These are phyloP conservation scores for Bradynema listronoti DNA, from an alignment of 1,140 invertebrate species.

Conservation along the genomic window DNA sequence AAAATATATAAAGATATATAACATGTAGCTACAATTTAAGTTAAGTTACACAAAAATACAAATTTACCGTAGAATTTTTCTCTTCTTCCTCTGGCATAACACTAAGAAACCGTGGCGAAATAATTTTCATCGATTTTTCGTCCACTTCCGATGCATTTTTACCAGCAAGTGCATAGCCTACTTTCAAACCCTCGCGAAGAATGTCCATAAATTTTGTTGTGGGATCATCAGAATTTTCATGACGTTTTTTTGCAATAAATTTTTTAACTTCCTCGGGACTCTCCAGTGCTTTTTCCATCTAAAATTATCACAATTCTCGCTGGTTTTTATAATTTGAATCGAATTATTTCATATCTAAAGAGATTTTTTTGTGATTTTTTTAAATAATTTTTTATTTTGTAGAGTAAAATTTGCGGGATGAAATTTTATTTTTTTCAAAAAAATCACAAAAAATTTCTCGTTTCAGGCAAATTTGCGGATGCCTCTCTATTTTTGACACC, in stretches of 20 bases:
- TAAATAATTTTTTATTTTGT: no score
- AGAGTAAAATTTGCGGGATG: no score
- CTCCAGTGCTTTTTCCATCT: neutral
- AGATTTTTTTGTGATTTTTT: no score
- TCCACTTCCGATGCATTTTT: constrained; percentile 40
- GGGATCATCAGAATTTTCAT: constrained; percentile 21
- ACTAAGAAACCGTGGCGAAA: constrained; percentile 31
- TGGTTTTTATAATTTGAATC: no score
- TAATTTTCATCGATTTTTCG: constrained; percentile 33
- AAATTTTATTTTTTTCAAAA: no score
- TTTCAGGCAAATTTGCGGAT: no score
- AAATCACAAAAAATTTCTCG: no score
- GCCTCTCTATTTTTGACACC: no score
- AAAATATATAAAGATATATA: neutral
- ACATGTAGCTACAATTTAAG: neutral
- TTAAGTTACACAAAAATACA: no score
- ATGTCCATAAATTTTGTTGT: constrained; percentile 17
- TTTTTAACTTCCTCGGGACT: neutral
- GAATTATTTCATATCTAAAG: no score
- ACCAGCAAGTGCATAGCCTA: constrained; percentile 31
- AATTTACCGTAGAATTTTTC: constrained; percentile 1
- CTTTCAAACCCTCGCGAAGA: constrained; percentile 37
- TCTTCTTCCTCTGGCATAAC: constrained; percentile 34
- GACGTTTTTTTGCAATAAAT: constrained; percentile 6
- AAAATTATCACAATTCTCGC: no score